Conservation (phyloP, 2,113 vertebrate species). For the Regulus satrapa region DNA sequence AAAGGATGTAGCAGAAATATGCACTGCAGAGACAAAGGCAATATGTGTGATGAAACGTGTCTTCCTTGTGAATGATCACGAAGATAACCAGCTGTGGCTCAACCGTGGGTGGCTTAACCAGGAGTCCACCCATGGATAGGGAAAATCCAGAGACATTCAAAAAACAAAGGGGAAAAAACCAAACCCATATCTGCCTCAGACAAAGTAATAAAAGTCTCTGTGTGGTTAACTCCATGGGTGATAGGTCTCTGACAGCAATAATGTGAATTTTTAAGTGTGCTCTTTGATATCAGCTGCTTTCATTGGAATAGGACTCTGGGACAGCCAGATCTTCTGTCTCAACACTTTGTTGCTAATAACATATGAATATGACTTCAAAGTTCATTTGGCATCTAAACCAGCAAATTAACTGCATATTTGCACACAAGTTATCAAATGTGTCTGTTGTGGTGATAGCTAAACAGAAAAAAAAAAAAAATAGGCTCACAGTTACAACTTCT, state of each 20-base stretch:
- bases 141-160: not conserved
- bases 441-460: not conserved
- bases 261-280: not conserved
- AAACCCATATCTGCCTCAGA: not conserved
- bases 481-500: not conserved
- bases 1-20: not conserved
- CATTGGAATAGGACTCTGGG: not conserved
- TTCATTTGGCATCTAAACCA: not conserved
- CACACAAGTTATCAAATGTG: not conserved
- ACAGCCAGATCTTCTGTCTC: not conserved
- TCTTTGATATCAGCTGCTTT: not conserved
- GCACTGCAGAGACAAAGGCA: not conserved
- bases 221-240: not conserved
- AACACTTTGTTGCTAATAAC: not conserved
- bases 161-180: not conserved
- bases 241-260: not conserved
- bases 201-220: not conserved
- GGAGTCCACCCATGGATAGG: not conserved
- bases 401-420: not conserved
- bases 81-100: not conserved
- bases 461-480: not conserved
- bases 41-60: fast-evolving
- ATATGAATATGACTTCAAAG: not conserved
- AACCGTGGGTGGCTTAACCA: not conserved
- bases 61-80: not conserved